Conservation (phyloP, 2,888 invertebrate species). For the Agonopterix alstromeriana region DNA sequence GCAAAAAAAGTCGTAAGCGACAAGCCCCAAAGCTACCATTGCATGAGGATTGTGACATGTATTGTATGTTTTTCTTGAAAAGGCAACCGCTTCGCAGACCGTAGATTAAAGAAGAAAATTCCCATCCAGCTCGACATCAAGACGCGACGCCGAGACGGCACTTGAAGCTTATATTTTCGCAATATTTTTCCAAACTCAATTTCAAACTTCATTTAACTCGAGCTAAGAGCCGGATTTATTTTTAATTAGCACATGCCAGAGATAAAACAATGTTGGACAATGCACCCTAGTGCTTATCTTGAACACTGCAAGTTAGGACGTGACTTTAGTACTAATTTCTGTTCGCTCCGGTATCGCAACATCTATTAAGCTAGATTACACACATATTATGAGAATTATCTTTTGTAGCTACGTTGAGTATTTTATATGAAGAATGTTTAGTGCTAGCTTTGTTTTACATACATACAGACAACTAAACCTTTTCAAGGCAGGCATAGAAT, state of each 20-base stretch:
- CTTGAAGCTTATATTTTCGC: too few species aligned
- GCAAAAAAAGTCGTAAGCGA: too few species aligned
- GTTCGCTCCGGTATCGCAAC: constrained; percentile 16
- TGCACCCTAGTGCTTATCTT: constrained; percentile 17
- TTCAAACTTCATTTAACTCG: not conserved
- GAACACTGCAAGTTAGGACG: constrained; percentile 12
- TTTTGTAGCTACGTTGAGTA: not conserved
- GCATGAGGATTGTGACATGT: too few species aligned
- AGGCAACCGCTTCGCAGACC: too few species aligned
- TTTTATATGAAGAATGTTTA: not conserved
- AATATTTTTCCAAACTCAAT: not conserved
- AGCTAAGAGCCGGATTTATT: constrained; percentile 28
- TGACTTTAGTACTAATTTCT: constrained; percentile 30
- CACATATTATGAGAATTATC: constrained; percentile 1
- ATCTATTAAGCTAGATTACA: constrained; percentile 12
- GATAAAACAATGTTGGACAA: constrained; percentile 21
- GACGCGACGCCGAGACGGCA: too few species aligned
- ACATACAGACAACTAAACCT: too few species aligned
- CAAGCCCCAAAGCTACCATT: too few species aligned
- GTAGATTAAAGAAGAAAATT: too few species aligned
- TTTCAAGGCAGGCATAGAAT: too few species aligned
- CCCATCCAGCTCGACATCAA: too few species aligned
- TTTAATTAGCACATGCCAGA: constrained; percentile 33
- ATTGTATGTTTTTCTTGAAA: too few species aligned
- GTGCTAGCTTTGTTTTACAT: not conserved